Conservation (phyloP, 1,140 invertebrate genomes). For the Drosophila paulistorum region DNA sequence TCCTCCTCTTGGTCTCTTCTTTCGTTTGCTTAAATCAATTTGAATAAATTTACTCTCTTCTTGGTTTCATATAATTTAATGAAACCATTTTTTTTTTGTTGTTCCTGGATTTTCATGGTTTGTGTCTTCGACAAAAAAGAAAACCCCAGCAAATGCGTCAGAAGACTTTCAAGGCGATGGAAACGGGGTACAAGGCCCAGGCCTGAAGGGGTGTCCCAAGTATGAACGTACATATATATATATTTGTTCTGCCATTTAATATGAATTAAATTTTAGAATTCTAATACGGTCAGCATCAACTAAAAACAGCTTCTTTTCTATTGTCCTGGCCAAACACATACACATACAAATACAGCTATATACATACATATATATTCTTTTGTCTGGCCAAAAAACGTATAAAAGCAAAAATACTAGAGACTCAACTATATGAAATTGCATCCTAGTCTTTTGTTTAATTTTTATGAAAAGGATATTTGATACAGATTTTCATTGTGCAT, state of each 20-base stretch:
- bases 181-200: no score
- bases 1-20: conserved; percentile 28
- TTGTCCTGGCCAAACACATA: conserved; percentile 29
- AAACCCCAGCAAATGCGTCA: neutral
- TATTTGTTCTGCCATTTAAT: conserved; percentile 67
- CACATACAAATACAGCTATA: neutral
- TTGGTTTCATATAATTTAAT: conserved; percentile 51
- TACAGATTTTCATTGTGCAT: conserved; percentile 10
- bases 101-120: neutral
- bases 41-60: conserved; percentile 47
- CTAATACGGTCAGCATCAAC: conserved; percentile 52
- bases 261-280: conserved; percentile 76
- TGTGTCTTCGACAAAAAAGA: neutral
- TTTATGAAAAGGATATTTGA: conserved; percentile 13
- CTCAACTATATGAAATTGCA: conserved; percentile 39
- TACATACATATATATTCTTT: conserved; percentile 2
- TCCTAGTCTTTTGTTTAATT: conserved; percentile 31
- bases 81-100: conserved; percentile 43
- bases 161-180: neutral
- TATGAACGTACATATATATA: neutral
- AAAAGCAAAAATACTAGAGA: conserved; percentile 38
- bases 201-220: no score
- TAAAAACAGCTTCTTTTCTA: conserved; percentile 32
- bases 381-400: conserved; percentile 25
- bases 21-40: conserved; percentile 46